These are phyloP conservation scores for Aselliscus stoliczkanus DNA, from an alignment of 2,797 vertebrate species.

Conservation along the genomic window DNA sequence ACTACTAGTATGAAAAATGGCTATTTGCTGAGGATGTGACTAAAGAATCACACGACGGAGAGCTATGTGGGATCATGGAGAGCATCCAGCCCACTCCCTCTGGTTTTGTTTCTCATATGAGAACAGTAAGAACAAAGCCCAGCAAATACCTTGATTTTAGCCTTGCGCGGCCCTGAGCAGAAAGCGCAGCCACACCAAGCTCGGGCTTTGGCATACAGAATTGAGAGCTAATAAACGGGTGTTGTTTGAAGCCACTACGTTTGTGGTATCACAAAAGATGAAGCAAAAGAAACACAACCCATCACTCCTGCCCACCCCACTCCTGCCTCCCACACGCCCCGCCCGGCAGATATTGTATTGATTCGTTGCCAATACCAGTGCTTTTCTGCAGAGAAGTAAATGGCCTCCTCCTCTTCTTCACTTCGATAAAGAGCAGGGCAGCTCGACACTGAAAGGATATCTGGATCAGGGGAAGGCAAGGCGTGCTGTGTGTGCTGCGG, in stretches of 20 bases:
- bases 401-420: constrained; percentile 94
- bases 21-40: background rate
- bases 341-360: fast-evolving
- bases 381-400: constrained; percentile 93
- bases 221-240: background rate
- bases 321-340: background rate
- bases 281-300: background rate
- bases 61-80: background rate
- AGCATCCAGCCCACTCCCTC: background rate
- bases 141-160: background rate
- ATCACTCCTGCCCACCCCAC: background rate
- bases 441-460: constrained; percentile 95
- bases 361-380: constrained; percentile 88
- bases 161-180: background rate
- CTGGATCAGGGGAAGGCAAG: constrained; percentile 92
- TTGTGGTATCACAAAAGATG: fast-evolving
- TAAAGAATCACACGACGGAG: background rate
- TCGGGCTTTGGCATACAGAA: background rate
- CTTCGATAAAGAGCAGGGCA: constrained; percentile 91
- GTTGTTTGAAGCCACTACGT: background rate
- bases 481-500: constrained; percentile 83
- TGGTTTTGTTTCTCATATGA: background rate
- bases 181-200: background rate
- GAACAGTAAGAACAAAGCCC: background rate
- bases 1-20: background rate